Evolutionary conservation across 2,797 vertebrate genomes (phyloP), one percentile per base, ranked within the genome.

Genomic region (Alcedo atthis): DNA sequence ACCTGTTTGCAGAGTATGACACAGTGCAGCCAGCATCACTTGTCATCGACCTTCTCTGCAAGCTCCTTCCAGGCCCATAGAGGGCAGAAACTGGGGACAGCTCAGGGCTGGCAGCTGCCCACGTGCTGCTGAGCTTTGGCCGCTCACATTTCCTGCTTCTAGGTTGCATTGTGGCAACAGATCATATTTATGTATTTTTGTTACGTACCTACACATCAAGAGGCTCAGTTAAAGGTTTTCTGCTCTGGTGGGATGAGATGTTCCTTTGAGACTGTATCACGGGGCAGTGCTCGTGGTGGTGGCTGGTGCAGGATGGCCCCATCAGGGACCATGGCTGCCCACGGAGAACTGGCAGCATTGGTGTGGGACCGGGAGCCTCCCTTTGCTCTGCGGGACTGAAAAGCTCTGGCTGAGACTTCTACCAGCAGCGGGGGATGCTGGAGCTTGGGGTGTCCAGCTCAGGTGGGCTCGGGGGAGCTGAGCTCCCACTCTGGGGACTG

Each of bases 1-100:
- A 99, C 90, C 96, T 99, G 55, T 99, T 99, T 49, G 98, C 98
- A 0, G 98, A 99, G 74, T 98, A 98, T 2, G 98, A 99, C 85
- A 40, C 95, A 0, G 96, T 98, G 63, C 99, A 99, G 96, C 97
- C 98, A 0, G 97, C 90, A 33, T 96, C 94, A 1, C 93, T 96
- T 1, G 92, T 98, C 80, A 95, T 98, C 20, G 62, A 97, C 66
- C 95, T 98, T 16, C 97, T 99, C 77, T 85, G 96, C 75, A 90
- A 95, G 12, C 95, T 98, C 40, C 93, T 98, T 43, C 96, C 83
- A 6, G 78, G 95, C 25, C 66, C 81, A 0, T 97, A 97, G 76
- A 70, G 68, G 76, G 63, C 88, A n/a, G 85, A 79, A 61, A 5
- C 69, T 17, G 1, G 1, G 67, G 26, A 55, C 5, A 57, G 1